Base-by-base conservation (phyloP, 2,888 invertebrate species). In the Nomada hirtipes region DNA sequence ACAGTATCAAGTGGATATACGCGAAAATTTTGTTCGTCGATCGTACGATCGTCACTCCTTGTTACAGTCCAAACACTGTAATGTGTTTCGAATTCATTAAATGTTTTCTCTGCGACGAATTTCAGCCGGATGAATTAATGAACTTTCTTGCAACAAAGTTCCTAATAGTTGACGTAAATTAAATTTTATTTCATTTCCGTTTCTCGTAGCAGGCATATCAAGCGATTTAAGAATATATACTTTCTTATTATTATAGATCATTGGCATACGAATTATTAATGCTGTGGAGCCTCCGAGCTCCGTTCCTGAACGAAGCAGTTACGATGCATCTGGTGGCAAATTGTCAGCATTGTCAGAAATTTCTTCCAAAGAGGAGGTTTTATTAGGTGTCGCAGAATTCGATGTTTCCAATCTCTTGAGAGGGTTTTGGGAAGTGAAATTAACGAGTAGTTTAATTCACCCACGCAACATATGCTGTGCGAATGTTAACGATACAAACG, bases 21-120 rank as follows among this genome's bases (percentile, higher is more conserved):
- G 72, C 61, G 42, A 83, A 76, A 57, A 55, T 64, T 59, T 18
- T 55, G 13, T 77, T 82, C 13, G 75, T 74, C 4, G 60, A 79
- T 57, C 71, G 47, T 15, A 63, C 42, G 15, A 60, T 79, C 13
- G 13, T 52, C 4, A 83, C 83, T 3, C 64, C 82, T 4, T 74
- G 42, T 15, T 82, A 79, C 36, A 47, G 29, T 44, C 63, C 65
- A 18, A 44, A 65, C 15, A 53, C 9, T 36, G 65, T 57, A 7
- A 75, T 83, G 50, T 57, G 29, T 26, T 82, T 83, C 44, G 78
- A 82, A 26, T 82, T 78, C 29, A 47, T 79, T 11, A 78, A 82
- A 36, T 72, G 74, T n/a, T 79, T 72, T 13, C 55, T 82, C 13
- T 60, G 9, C 11, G 65, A 76, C 13, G 75, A 82, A 36, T 82